Base-by-base conservation (phyloP, 2,797 vertebrate genomes). In the Thamnophis elegans region DNA sequence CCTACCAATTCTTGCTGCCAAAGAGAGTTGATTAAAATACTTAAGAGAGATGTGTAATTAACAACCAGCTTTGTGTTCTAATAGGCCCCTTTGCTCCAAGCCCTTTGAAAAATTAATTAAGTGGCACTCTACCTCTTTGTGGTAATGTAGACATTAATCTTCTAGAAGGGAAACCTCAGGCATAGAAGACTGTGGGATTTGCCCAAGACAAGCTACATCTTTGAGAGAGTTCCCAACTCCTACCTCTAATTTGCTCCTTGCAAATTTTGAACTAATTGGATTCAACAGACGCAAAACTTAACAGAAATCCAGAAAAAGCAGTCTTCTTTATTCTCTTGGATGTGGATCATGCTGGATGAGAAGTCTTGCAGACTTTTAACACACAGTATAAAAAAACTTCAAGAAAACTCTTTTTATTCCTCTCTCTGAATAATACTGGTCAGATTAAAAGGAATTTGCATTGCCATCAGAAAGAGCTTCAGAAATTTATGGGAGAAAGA, bases 51-150 rank as follows among this genome's bases (percentile, higher is more conserved):
- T 89, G 86, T 89, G 89, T 91, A 90, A 93, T 93, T 90, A 91
- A 93, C 60, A 58, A 85, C 36, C 60, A 89, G 53, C 55, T 92
- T 59, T 59, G 92, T 91, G 51, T 59, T 91, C 58, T 93, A 91
- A 89, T 91, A 55, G 86, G 59, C 68, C 91, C 89, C 87, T 94
- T 89, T 91, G 59, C 86, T 92, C 91, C 58, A 51, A 92, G 60
- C 36, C 3, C 89, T 87, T 92, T 60, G 89, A 91, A 92, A 94
- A 92, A 92, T 88, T 85, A 93, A 91, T 94, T 91, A 91, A 93
- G 59, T 36, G n/a, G 47, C 53, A 73, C 59, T 89, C 89, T 78
- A 92, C 25, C 53, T 68, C 42, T 53, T 32, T 89, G n/a, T 59
- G 87, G 87, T 25, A 18, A 88, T 86, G 53, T 14, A 91, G 22